Conservation (phyloP, 1,140 invertebrate species). For the Calephelis virginiensis region DNA sequence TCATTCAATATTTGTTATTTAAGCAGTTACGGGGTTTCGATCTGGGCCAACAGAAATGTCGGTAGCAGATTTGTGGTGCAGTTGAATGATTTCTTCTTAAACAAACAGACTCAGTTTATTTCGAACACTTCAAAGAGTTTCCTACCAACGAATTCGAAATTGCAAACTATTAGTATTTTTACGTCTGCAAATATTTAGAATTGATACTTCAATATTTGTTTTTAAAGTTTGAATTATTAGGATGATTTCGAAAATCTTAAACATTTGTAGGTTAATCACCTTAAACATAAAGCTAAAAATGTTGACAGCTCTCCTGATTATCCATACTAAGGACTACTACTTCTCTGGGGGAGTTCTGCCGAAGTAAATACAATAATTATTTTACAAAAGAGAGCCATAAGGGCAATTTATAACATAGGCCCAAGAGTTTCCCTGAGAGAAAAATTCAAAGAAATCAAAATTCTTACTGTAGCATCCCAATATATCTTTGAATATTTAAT, state of each 20-base stretch:
- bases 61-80: neutral
- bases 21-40: neutral
- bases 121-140: neutral
- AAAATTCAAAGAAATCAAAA: too few species aligned
- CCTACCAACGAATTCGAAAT: neutral
- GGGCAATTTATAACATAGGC: too few species aligned
- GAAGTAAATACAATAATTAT: too few species aligned
- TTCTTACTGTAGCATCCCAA: too few species aligned
- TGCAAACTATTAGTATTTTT: conserved; percentile 1
- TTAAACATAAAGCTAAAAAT: too few species aligned
- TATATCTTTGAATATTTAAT: too few species aligned
- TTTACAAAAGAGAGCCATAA: too few species aligned
- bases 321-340: too few species aligned
- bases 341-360: too few species aligned
- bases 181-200: conserved; percentile 1
- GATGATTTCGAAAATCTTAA: neutral
- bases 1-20: neutral
- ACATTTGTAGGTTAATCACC: too few species aligned
- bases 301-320: too few species aligned
- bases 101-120: conserved; percentile 7
- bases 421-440: too few species aligned
- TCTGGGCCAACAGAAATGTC: neutral
- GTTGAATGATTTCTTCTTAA: conserved; percentile 9
- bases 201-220: neutral
- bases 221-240: neutral